phyloP scores from a whole-genome alignment of 37 sponge, comb jelly and placozoan genomes.

The Oscarella lobularis region DNA sequence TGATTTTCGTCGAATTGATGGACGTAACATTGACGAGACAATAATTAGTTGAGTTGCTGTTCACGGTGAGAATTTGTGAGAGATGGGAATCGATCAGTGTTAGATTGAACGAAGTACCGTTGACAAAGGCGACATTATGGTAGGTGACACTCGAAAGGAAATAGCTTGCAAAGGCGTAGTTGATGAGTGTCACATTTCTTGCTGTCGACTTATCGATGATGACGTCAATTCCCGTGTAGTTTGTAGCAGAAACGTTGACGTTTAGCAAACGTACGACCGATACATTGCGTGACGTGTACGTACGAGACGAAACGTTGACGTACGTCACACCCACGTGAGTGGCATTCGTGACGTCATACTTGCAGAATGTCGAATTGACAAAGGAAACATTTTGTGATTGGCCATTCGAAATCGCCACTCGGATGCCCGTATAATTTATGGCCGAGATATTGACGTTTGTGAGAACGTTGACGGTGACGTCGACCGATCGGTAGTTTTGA shows the following conservation, averaged over 20 bases:
- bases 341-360: not conserved
- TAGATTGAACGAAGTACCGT: not conserved
- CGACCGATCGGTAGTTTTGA: not conserved
- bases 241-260: not conserved
- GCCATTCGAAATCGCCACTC: not conserved
- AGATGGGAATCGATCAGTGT: not conserved
- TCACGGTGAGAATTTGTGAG: no score
- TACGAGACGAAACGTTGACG: not conserved
- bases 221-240: not conserved
- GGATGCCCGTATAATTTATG: not conserved
- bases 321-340: not conserved
- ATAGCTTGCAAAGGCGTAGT: not conserved
- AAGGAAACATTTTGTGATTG: not conserved
- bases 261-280: not conserved
- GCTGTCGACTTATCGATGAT: not conserved
- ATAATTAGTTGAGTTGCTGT: no score
- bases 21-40: no score
- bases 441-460: not conserved
- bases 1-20: no score
- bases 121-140: not conserved
- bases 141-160: not conserved
- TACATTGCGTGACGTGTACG: no score
- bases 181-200: not conserved
- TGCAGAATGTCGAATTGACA: not conserved
- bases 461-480: not conserved